phyloP scores from a whole-genome alignment of 2,888 invertebrate genomes.

The Drosophila dives region DNA sequence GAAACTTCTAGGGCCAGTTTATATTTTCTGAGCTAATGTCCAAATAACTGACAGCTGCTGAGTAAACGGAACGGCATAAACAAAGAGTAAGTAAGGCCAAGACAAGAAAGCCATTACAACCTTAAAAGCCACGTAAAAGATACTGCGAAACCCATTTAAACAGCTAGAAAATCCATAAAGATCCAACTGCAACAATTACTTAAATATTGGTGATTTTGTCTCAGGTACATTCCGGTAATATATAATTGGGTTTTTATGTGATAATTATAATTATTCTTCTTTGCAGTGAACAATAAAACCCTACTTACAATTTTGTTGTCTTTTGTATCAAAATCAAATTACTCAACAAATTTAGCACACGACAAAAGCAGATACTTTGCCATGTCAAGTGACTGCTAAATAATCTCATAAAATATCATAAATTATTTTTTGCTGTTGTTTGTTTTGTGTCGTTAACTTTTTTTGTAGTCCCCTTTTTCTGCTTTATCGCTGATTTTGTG shows the following conservation, averaged over 20 bases:
- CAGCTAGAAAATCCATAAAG: not conserved
- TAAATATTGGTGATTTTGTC: not conserved
- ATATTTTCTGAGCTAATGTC: conserved; percentile 65
- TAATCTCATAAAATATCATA: conserved; percentile 47
- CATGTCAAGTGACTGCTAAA: conserved; percentile 24
- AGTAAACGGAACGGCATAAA: not conserved
- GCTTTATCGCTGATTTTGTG: conserved; percentile 7
- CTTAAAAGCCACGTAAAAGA: conserved; percentile 53
- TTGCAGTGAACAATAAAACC: not conserved
- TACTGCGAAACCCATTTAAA: conserved; percentile 41
- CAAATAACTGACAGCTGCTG: conserved; percentile 50
- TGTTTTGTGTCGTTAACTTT: conserved; percentile 5
- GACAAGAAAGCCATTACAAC: conserved; percentile 43
- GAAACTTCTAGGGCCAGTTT: conserved; percentile 51
- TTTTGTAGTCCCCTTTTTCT: not conserved
- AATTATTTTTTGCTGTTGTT: conserved; percentile 10
- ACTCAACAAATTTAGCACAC: conserved; percentile 28
- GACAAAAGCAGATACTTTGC: conserved; percentile 34
- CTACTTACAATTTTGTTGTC: not conserved
- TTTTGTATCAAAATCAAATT: conserved; percentile 51
- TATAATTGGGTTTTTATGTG: not conserved
- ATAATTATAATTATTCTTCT: conserved; percentile 18
- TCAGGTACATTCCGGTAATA: not conserved
- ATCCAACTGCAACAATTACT: conserved; percentile 10
- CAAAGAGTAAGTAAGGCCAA: conserved; percentile 11